phyloP scores from a whole-genome alignment of 2,797 vertebrate species.

The Scyliorhinus canicula region DNA sequence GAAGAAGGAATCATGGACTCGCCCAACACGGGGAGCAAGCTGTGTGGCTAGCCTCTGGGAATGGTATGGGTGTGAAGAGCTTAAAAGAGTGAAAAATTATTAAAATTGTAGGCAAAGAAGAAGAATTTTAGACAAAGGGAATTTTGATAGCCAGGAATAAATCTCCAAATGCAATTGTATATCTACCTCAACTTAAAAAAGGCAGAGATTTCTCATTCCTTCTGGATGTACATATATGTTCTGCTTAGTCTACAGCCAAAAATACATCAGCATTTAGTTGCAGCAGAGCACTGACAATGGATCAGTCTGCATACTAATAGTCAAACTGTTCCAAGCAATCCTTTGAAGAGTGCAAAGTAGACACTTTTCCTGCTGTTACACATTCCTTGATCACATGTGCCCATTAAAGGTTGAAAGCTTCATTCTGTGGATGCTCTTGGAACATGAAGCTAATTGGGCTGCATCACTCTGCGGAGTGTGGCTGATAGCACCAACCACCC shows the following conservation, averaged over 20 bases:
- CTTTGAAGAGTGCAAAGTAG: neutral
- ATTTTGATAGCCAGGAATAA: neutral
- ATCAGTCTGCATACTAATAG: neutral
- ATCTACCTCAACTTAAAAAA: neutral
- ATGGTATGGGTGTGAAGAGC: neutral
- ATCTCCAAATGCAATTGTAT: neutral
- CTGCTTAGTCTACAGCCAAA: neutral
- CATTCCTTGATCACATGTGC: neutral
- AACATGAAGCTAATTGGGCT: neutral
- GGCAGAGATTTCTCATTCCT: neutral
- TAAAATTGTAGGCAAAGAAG: neutral
- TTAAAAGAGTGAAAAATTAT: neutral
- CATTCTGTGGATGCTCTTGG: neutral
- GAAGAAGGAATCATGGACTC: neutral
- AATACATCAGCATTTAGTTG: neutral
- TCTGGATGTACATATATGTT: neutral
- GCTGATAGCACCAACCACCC: neutral
- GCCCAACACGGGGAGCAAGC: neutral
- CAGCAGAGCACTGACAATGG: neutral
- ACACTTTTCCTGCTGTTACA: neutral
- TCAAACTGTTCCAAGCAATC: neutral
- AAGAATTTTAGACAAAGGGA: neutral
- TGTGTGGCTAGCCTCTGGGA: neutral
- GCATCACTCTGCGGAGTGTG: neutral
- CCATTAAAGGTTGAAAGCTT: neutral